A percentile compares a stretch with the other conserved stretches of the same genome.
Evolutionary conservation across 1,140 invertebrate genomes (phyloP).

Genomic region (Drosophila tsacasi): DNA sequence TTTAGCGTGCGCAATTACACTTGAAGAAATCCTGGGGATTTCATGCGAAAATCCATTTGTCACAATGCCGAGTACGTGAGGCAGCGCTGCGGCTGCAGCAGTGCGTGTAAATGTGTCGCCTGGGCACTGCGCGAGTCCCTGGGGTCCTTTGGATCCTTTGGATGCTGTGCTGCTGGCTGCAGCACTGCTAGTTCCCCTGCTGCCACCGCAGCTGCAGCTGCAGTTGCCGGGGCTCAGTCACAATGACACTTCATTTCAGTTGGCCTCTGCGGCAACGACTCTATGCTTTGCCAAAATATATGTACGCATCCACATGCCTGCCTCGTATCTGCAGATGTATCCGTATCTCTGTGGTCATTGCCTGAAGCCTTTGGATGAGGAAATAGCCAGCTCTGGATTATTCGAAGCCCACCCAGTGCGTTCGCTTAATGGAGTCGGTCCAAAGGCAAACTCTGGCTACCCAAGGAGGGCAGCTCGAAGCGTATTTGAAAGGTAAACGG

Average conservation of each 20-base stretch:
- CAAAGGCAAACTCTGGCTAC: not conserved
- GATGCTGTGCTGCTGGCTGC: conserved; percentile 16
- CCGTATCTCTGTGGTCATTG: conserved; percentile 45
- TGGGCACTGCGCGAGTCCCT: conserved; percentile 58
- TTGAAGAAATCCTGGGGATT: conserved; percentile 82
- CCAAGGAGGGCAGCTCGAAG: conserved; percentile 25
- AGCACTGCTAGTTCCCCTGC: conserved; percentile 36
- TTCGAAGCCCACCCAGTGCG: conserved; percentile 45
- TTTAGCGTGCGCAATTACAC: conserved; percentile 81
- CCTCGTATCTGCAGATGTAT: conserved; percentile 20
- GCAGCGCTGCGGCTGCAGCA: conserved; percentile 50
- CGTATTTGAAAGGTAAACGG: conserved; percentile 35
- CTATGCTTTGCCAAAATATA: conserved; percentile 61
- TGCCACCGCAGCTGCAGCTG: conserved; percentile 48
- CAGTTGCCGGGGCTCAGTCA: conserved; percentile 71
- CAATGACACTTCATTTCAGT: conserved; percentile 82
- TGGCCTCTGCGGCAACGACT: conserved; percentile 70
- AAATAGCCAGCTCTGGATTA: conserved; percentile 55
- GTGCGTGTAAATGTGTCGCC: conserved; percentile 79
- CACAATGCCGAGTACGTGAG: conserved; percentile 81
- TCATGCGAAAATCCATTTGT: conserved; percentile 82
- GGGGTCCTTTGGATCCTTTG: conserved; percentile 34
- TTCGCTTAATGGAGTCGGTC: conserved; percentile 46
- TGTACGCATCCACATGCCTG: conserved; percentile 36
- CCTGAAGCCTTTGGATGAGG: conserved; percentile 45